Base-by-base conservation (phyloP, 2,888 invertebrate genomes). In the Acrobasis consociella region DNA sequence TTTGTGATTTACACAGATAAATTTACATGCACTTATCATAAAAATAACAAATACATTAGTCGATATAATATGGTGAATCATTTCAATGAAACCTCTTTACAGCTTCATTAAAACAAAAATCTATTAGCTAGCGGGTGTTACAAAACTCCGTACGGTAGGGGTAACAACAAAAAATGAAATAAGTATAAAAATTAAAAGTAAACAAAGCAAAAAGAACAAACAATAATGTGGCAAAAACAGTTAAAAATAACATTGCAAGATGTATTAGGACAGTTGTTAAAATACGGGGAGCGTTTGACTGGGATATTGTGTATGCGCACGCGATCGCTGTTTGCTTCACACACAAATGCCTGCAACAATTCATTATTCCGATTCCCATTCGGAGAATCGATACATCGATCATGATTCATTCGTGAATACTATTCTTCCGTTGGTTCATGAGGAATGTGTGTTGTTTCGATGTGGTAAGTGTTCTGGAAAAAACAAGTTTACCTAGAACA, bases 241-340 rank as follows among this genome's bases (percentile, higher is more conserved):
- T 90, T 89, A 87, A 91, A 91, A 91, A 91, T 86, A 92, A 92
- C 90, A 92, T 91, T 89, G 91, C 88, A 90, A 91, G 92, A 92
- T 92, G 91, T 90, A 92, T 91, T 91, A 91, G 92, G 91, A 92
- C 92, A 92, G 92, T 92, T 92, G 92, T 92, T 92, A 92, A 92
- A 92, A 92, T 91, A 92, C 91, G 86, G 92, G 92, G 92, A 87
- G 86, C 83, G 81, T 85, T 85, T 83, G 86, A 81, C 82, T 77
- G 67, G 82, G 81, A 86, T 88, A 89, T 83, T 83, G 89, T 81
- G 80, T 78, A 82, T 80, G 78, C 75, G 89, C 92, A 92, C 92
- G 92, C 91, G 85, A 91, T 85, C 79, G 78, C 75, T 74, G 75
- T 79, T 78, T 77, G 76, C 75, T 73, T 80, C 78, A 79, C 79